Evolutionary conservation across 2,888 invertebrate species (phyloP).

Genomic region (Alviniconcha strummeri): DNA sequence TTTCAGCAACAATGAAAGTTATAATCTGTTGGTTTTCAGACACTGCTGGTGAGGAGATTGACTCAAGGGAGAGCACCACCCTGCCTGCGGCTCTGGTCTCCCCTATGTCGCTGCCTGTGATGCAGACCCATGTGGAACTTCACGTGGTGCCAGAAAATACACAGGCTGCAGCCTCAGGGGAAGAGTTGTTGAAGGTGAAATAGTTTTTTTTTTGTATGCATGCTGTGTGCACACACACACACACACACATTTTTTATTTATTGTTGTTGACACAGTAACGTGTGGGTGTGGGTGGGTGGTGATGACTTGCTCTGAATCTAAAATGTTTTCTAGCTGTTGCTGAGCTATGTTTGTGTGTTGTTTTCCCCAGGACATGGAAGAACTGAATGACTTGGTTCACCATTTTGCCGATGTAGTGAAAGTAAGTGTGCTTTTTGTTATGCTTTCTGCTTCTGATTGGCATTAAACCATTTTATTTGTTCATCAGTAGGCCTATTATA

Average conservation of each 20-base stretch:
- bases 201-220: background rate
- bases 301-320: no score
- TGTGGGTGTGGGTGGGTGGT: no score
- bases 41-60: background rate
- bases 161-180: constrained; percentile 65
- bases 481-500: no score
- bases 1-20: no score
- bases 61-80: constrained; percentile 11
- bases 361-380: constrained; percentile 60
- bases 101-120: constrained; percentile 19
- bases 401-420: constrained; percentile 60
- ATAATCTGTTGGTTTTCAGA: background rate
- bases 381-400: constrained; percentile 63
- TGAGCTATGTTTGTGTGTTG: background rate
- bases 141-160: constrained; percentile 54
- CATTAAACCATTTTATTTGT: background rate
- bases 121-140: constrained; percentile 27
- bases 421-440: constrained; percentile 46
- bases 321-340: no score
- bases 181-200: constrained; percentile 60
- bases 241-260: no score
- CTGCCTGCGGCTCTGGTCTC: constrained; percentile 20
- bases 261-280: no score
- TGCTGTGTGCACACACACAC: no score
- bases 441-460: background rate